Evolutionary conservation across 1,140 invertebrate species (phyloP), one percentile per base, ranked within the genome.

Genomic region (Spodoptera frugiperda): DNA sequence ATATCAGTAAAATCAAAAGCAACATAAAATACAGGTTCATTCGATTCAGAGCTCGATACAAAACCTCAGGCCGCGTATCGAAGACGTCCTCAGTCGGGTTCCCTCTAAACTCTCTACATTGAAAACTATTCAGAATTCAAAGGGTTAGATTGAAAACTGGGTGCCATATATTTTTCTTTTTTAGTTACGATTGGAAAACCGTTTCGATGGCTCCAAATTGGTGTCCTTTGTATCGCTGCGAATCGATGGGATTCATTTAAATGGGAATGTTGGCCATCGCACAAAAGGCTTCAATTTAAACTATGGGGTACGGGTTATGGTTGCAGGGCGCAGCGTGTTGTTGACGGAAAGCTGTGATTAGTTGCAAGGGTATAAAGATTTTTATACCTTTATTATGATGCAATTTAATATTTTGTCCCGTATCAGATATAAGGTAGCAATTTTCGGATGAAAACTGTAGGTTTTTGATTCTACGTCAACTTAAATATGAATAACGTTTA

Each of bases 141-240:
- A 76, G 54, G 63, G 63, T 59, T 76, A 49, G 63, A 76, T 76
- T 68, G 75, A 76, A 76, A 76, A 68, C 63, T 57, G 44, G 74
- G 15, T 49, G 12, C 63, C 14, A 68, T 59, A 76, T 70, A 68
- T 76, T 57, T 76, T 53, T 74, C 48, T 63, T 75, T 76, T 68
- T 68, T 76, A 76, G 33, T 57, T 68, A 59, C 75, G 39, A 57
- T 76, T 59, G 75, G 44, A 76, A 76, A 76, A 76, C 51, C 75
- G 75, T 76, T 68, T 76, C 75, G 75, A 76, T 76, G 53, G 75
- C 53, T 70, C 39, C 53, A 59, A 76, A 76, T 76, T 70, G 75
- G 39, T 76, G 63, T 57, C 65, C 75, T 76, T 76, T 76, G 75
- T 76, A 73, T 61, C 70, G 70, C 17, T n/a, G 39, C 48, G 70